A percentile compares a stretch with the other conserved stretches of the same genome.
These are phyloP conservation scores for Mormyrops boulengeri DNA, from an alignment of 2,797 vertebrate species.

Conservation along the genomic window DNA sequence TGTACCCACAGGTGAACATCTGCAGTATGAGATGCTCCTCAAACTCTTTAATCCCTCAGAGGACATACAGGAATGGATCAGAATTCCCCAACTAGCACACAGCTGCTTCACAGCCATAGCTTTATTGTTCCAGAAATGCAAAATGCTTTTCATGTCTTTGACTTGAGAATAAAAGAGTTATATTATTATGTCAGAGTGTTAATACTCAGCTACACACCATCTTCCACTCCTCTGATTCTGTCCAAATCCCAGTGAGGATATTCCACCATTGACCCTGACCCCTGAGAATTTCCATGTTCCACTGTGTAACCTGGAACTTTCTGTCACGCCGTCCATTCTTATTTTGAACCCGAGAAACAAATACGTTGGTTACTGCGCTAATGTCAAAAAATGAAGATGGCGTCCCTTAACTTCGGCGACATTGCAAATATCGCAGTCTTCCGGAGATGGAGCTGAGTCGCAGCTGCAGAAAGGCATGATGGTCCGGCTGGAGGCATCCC, in stretches of 20 bases:
- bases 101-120: not conserved
- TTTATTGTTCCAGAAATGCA: constrained; percentile 9
- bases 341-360: not conserved
- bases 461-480: not conserved
- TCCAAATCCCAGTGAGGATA: not conserved
- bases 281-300: not conserved
- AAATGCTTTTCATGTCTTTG: constrained; percentile 3
- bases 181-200: not conserved
- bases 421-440: not conserved
- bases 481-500: not conserved
- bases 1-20: not conserved
- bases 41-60: not conserved
- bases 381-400: not conserved
- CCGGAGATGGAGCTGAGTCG: not conserved
- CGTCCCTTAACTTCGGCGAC: not conserved
- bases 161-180: not conserved
- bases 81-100: constrained; percentile 12
- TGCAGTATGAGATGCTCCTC: not conserved
- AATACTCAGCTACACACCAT: not conserved
- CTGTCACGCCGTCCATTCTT: not conserved
- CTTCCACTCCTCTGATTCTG: not conserved
- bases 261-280: not conserved
- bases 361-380: not conserved
- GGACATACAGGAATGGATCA: not conserved
- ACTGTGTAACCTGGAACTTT: not conserved